Conservation (phyloP, 1,140 invertebrate species). For the Hyphantria cunea region DNA sequence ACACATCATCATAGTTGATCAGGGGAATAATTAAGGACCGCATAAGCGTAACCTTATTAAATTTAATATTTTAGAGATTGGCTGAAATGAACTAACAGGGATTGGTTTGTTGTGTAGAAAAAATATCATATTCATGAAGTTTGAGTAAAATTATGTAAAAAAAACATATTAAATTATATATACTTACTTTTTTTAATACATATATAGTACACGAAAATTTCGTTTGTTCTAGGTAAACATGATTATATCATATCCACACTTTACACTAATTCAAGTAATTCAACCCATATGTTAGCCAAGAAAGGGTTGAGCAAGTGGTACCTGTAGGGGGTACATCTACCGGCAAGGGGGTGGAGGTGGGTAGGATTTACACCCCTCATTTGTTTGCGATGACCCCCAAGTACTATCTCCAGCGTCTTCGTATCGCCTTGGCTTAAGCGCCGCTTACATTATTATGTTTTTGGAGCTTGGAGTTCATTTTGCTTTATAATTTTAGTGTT, state of each 20-base stretch:
- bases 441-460: constrained; percentile 45
- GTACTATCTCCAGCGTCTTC: constrained; percentile 64
- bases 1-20: too few species aligned
- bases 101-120: too few species aligned
- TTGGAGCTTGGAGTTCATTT: constrained; percentile 10
- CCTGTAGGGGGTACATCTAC: constrained; percentile 46
- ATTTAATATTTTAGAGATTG: too few species aligned
- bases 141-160: too few species aligned
- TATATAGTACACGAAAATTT: too few species aligned
- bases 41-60: too few species aligned
- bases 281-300: constrained; percentile 70
- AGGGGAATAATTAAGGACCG: too few species aligned
- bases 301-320: constrained; percentile 75
- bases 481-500: constrained; percentile 2
- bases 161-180: too few species aligned
- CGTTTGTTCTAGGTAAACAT: too few species aligned
- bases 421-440: constrained; percentile 59
- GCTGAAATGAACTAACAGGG: too few species aligned
- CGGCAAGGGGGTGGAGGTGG: constrained; percentile 38
- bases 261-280: constrained; percentile 5
- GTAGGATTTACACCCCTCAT: constrained; percentile 76
- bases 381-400: constrained; percentile 79
- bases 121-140: too few species aligned
- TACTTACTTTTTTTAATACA: too few species aligned
- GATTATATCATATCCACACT: constrained; percentile 1